Percentiles rank a stretch among this genome's conserved stretches.
Evolutionary conservation across 2,113 vertebrate genomes (phyloP).

Genomic region (Pelodiscus sinensis): DNA sequence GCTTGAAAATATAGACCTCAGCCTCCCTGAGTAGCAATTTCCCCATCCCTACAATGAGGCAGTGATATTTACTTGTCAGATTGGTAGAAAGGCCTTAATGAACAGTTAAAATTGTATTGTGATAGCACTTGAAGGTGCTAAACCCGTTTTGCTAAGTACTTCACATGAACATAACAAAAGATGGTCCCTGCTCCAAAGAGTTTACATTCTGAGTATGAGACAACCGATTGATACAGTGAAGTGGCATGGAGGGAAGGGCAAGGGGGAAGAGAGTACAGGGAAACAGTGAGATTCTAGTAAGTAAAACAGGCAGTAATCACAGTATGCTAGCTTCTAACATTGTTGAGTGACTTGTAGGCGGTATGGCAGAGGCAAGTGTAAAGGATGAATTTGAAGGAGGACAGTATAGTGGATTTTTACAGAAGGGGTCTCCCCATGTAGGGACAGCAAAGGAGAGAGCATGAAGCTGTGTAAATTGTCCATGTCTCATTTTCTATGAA

Average conservation of each 20-base stretch:
- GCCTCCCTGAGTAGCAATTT: not conserved
- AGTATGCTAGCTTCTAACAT: not conserved
- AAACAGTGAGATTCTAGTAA: constrained; percentile 1
- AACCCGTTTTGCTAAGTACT: not conserved
- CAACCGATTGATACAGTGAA: not conserved
- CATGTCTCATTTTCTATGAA: too few relatives aligned
- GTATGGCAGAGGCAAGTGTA: not conserved
- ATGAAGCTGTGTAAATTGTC: not conserved
- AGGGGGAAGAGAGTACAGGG: not conserved
- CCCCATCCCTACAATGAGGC: not conserved
- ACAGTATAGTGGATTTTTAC: not conserved
- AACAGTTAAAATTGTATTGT: not conserved
- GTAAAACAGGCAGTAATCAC: not conserved
- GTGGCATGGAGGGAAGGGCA: not conserved
- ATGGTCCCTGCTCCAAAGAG: not conserved
- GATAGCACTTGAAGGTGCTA: not conserved
- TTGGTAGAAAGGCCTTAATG: not conserved
- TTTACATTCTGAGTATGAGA: not conserved
- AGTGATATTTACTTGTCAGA: not conserved
- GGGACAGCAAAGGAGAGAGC: not conserved
- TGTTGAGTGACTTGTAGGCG: not conserved
- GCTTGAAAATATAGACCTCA: not conserved
- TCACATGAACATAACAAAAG: not conserved
- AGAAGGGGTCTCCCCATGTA: not conserved
- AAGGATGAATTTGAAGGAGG: not conserved